Percentiles rank a stretch among this genome's conserved stretches.
Conservation (phyloP, 1,140 invertebrate genomes). For the Sinonovacula constricta region DNA sequence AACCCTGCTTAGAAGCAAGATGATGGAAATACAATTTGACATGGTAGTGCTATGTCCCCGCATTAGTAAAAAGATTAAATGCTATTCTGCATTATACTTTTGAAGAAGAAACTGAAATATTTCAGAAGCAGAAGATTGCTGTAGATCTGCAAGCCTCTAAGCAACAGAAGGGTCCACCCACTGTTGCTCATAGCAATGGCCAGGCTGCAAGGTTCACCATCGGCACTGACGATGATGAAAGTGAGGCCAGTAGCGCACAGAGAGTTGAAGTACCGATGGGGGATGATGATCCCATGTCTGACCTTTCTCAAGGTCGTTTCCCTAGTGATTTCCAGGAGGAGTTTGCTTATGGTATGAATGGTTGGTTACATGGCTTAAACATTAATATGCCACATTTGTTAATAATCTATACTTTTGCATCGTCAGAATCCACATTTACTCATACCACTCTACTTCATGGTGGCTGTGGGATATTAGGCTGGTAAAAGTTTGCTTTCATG, state of each 20-base stretch:
- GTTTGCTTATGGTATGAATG: not conserved
- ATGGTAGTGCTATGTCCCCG: too few species aligned
- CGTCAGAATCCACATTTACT: not conserved
- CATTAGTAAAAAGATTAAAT: too few species aligned
- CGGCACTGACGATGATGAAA: conserved; percentile 38
- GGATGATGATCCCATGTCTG: conserved; percentile 54
- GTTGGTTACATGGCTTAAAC: not conserved
- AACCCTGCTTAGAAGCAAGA: too few species aligned
- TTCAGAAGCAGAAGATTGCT: conserved; percentile 25
- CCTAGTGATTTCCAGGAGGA: not conserved
- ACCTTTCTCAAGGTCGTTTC: not conserved
- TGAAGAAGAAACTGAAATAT: too few species aligned
- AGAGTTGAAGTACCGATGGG: conserved; percentile 55
- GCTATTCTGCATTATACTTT: too few species aligned
- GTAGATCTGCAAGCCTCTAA: conserved; percentile 17
- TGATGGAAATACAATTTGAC: too few species aligned
- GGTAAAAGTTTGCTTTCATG: too few species aligned
- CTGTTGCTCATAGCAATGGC: not conserved
- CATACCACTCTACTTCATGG: too few species aligned
- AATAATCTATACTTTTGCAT: not conserved
- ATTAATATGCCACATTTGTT: too few species aligned
- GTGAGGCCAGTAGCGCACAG: conserved; percentile 18
- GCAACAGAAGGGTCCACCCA: conserved; percentile 5
- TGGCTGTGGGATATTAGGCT: too few species aligned
- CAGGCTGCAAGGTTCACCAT: conserved; percentile 26